These are phyloP conservation scores for Micromesistius poutassou DNA, from an alignment of 2,797 vertebrate genomes.

Conservation along the genomic window DNA sequence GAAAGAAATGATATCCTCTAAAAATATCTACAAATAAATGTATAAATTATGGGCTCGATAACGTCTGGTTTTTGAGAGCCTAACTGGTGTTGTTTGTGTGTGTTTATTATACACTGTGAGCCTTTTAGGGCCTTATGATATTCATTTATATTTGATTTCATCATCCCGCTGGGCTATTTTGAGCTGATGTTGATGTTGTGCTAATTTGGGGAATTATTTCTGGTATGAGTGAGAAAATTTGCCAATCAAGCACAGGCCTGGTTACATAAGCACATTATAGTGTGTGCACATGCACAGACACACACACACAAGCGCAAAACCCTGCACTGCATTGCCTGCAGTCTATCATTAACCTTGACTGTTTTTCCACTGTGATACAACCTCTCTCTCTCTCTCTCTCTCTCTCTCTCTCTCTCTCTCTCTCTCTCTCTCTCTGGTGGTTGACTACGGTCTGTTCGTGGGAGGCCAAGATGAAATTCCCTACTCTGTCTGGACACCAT, in stretches of 20 bases:
- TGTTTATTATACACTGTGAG: constrained; percentile 2
- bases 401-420: constrained; percentile 19
- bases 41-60: not conserved
- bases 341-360: constrained; percentile 76
- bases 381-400: constrained; percentile 18
- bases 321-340: constrained; percentile 49
- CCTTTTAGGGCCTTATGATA: not conserved
- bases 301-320: constrained; percentile 26
- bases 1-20: not conserved
- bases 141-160: not conserved
- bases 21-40: not conserved
- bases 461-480: not conserved
- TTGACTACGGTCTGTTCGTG: not conserved
- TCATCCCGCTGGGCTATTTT: not conserved
- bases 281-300: not conserved
- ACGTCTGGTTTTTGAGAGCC: not conserved
- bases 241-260: constrained; percentile 35
- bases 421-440: constrained; percentile 28
- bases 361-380: constrained; percentile 62
- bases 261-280: constrained; percentile 73
- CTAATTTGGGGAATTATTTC: constrained; percentile 26
- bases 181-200: constrained; percentile 38
- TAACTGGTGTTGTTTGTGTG: not conserved
- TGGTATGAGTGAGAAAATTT: constrained; percentile 35
- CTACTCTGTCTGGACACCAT: not conserved